Percentiles rank a stretch among this genome's conserved stretches.
phyloP scores from a whole-genome alignment of 2,113 vertebrate genomes.

The Stigmatopora argus region DNA sequence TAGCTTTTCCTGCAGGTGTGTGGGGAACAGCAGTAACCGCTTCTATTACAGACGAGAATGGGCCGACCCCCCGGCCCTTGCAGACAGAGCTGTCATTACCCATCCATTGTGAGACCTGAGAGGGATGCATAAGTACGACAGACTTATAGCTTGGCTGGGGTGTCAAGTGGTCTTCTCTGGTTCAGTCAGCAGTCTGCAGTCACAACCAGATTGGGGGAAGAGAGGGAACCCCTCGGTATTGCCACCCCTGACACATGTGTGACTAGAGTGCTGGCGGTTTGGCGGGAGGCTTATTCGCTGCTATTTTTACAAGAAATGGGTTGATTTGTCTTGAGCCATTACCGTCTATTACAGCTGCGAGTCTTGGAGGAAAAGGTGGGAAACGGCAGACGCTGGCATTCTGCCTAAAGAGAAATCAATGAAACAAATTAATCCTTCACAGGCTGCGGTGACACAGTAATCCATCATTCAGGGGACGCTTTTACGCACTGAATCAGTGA shows the following conservation, averaged over 20 bases:
- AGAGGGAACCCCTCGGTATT: conserved; percentile 39
- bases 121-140: conserved; percentile 66
- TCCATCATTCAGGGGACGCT: conserved; percentile 99
- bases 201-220: conserved; percentile 47
- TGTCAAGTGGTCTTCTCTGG: conserved; percentile 55
- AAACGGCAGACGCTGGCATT: conserved; percentile 99
- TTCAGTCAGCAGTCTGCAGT: conserved; percentile 38
- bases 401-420: conserved; percentile 99
- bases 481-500: conserved; percentile 97
- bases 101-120: conserved; percentile 69
- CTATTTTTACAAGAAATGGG: conserved; percentile 90
- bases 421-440: conserved; percentile 99
- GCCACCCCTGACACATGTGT: conserved; percentile 32
- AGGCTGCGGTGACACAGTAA: conserved; percentile 99
- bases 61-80: conserved; percentile 61
- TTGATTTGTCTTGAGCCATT: conserved; percentile 99
- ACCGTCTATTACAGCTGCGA: conserved; percentile 96
- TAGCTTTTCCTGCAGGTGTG: conserved; percentile 65
- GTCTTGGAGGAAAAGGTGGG: conserved; percentile 91
- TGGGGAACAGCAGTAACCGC: conserved; percentile 65
- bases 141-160: conserved; percentile 69
- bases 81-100: conserved; percentile 68
- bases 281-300: conserved; percentile 73
- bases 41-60: conserved; percentile 67
- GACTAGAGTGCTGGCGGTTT: conserved; percentile 50